Evolutionary conservation across 2,113 vertebrate genomes (phyloP).

Genomic region (Prochilodus magdalenae): DNA sequence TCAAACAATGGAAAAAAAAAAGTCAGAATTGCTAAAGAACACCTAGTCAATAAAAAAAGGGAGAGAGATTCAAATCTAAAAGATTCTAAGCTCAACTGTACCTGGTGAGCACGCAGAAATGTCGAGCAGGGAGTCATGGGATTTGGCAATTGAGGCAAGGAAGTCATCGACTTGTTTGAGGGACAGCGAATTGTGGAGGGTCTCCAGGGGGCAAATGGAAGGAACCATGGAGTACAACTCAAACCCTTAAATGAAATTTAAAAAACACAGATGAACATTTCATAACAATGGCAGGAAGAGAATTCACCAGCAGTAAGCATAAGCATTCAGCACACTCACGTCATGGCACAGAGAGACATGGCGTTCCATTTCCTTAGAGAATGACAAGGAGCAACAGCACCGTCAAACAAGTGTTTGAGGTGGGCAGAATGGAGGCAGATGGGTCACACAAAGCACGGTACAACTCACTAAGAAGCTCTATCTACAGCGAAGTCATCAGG

Average conservation of each 20-base stretch:
- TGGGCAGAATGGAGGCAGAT: constrained; percentile 51
- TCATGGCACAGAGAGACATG: constrained; percentile 33
- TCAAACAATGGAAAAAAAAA: neutral
- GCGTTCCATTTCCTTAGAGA: constrained; percentile 39
- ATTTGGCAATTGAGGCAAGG: constrained; percentile 83
- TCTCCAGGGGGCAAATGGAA: constrained; percentile 91
- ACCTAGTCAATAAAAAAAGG: neutral
- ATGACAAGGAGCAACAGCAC: constrained; percentile 49
- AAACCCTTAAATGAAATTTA: constrained; percentile 71
- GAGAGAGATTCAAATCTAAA: neutral
- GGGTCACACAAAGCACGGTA: constrained; percentile 48
- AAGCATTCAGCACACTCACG: neutral
- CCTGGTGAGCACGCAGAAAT: constrained; percentile 71
- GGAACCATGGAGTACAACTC: constrained; percentile 94
- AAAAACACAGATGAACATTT: neutral
- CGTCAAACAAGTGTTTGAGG: constrained; percentile 54
- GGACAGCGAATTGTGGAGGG: constrained; percentile 89
- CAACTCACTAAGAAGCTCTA: constrained; percentile 48
- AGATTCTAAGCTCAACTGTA: constrained; percentile 3
- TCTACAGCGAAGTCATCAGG: constrained; percentile 39
- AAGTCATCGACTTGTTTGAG: constrained; percentile 93
- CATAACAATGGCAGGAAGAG: neutral
- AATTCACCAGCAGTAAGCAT: neutral
- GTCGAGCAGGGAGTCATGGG: constrained; percentile 74
- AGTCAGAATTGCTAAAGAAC: too few relatives aligned